Percentiles rank a stretch among this genome's conserved stretches.
Conservation (phyloP, 2,113 vertebrate species). For the Paratilapia polleni region DNA sequence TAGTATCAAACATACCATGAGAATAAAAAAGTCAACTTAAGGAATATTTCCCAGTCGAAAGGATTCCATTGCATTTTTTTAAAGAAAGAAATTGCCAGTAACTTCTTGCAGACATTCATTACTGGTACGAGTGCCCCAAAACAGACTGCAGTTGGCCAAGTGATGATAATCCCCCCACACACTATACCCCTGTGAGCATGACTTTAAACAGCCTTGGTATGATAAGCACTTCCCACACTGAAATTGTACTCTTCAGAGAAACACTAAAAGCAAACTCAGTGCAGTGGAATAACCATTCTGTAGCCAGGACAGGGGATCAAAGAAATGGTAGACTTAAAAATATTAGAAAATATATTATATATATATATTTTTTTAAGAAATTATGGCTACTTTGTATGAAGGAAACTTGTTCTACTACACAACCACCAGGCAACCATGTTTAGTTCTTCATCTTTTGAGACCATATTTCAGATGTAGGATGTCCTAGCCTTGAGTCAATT, state of each 20-base stretch:
- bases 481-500: background rate
- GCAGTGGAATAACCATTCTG: conserved; percentile 31
- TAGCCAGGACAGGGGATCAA: conserved; percentile 22
- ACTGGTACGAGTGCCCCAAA: conserved; percentile 18
- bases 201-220: conserved; percentile 57
- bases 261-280: conserved; percentile 18
- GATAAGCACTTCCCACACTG: conserved; percentile 58
- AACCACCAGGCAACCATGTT: background rate
- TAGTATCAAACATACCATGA: background rate
- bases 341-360: background rate
- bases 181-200: conserved; percentile 38
- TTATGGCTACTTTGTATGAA: background rate
- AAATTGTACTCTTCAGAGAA: conserved; percentile 35
- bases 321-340: conserved; percentile 20
- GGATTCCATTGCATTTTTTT: background rate
- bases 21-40: background rate
- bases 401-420: background rate
- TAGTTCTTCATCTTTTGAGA: no score
- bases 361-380: background rate
- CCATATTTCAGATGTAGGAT: background rate
- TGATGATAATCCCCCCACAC: conserved; percentile 42
- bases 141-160: conserved; percentile 40
- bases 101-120: conserved; percentile 11
- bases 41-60: background rate
- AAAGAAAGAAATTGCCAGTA: background rate